phyloP scores from a whole-genome alignment of 2,888 invertebrate species.

The Dasysyrphus albostriatus region DNA sequence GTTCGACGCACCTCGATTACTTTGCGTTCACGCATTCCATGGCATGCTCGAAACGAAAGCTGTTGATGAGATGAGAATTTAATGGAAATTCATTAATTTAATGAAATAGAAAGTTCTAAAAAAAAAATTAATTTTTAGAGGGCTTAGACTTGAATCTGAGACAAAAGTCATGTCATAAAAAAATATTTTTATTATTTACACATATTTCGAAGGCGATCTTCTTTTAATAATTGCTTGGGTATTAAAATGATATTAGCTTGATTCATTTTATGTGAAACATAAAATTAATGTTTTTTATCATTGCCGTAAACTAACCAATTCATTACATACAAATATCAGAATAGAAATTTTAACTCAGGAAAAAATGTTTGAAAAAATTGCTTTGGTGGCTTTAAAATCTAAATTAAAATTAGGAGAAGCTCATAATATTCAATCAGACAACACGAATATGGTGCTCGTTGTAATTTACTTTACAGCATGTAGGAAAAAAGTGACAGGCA shows the following conservation, averaged over 20 bases:
- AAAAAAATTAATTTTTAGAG: not conserved
- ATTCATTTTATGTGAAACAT: not conserved
- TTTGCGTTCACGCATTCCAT: slow-evolving; percentile 89
- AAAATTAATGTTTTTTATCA: not conserved
- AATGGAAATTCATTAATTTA: not conserved
- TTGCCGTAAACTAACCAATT: not conserved
- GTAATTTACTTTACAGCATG: no score
- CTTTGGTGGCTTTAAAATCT: no score
- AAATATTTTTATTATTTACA: no score
- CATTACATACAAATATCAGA: not conserved
- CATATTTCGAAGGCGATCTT: not conserved
- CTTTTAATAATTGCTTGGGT: not conserved
- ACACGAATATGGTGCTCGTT: no score
- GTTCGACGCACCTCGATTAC: slow-evolving; percentile 89
- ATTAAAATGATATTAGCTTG: slow-evolving; percentile 2
- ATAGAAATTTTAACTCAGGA: not conserved
- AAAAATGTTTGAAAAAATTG: no score
- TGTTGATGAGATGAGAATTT: slow-evolving; percentile 80
- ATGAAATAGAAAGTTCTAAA: slow-evolving; percentile 53
- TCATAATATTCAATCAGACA: no score
- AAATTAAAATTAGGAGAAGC: no score
- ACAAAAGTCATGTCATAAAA: no score
- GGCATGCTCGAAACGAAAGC: slow-evolving; percentile 90
- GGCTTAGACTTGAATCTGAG: not conserved
- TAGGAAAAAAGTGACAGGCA: no score